Evolutionary conservation across 2,888 invertebrate genomes (phyloP), one percentile per base, ranked within the genome.

Genomic region (Minunthozetes semirufus): DNA sequence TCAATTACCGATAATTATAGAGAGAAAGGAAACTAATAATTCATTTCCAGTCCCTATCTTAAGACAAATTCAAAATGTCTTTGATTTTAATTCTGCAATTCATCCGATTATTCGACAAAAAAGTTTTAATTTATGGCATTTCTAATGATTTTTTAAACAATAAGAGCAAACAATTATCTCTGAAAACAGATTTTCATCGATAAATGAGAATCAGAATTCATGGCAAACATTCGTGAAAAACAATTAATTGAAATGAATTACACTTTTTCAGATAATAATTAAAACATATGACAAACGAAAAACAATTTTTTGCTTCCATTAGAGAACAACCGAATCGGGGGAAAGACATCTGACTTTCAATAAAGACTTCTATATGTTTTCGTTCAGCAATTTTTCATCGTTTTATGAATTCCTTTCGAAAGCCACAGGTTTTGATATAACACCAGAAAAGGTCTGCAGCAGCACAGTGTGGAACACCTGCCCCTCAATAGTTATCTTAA

Each of bases 401-500:
- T 13, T 59, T 59, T 59, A 59, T 59, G 29, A 59, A 29, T 59
- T 22, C 29, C 59, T 59, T 25, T n/a, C n/a, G n/a, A n/a, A n/a
- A 59, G 17, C 25, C 59, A 29, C 59, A 59, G 27, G 29, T 25
- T 59, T 59, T 59, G 59, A 59, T 59, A 59, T 59, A 59, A 59
- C 59, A 59, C 59, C 59, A 19, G 27, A 59, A 29, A 53, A n/a
- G 19, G 5, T 22, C 13, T 59, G 13, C 15, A 29, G n/a, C 33
- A 33, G 33, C 33, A 33, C 9, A n/a, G n/a, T n/a, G n/a, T 33
- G 33, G 29, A 59, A 59, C 59, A 59, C 59, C 59, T 59, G 59
- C 59, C 29, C 29, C 25, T 59, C 27, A 56, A 56, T 56, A 56
- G 11, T 59, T 53, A 53, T 53, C 53, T 66, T 66, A 66, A 66